Base-by-base conservation (phyloP, 2,797 vertebrate genomes). In the Clarias pachynema region DNA sequence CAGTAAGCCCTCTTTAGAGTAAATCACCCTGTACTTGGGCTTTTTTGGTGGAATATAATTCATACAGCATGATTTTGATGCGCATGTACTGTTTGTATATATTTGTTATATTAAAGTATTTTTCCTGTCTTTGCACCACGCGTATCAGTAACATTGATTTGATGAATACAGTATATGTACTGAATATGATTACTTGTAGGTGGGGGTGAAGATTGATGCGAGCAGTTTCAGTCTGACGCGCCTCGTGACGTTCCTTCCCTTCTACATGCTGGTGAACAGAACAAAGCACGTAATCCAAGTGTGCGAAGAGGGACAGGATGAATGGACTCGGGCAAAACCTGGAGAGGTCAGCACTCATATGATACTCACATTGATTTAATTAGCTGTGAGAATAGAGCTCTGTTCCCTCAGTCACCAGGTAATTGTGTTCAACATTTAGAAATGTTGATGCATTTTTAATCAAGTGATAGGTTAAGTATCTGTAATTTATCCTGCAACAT, bases 221-320 rank as follows among this genome's bases (percentile, higher is more conserved):
- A 98, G 96, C 95, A 99, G 97, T 91, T 99, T 99, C 94, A 99
- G 97, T 88, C 94, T 99, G 91, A 99, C 98, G 7, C 97, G 98
- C 89, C 96, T 99, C 84, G 98, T 99, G 87, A 97, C 96, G 81
- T 99, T 99, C 87, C 96, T 97, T 79, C 98, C 98, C 0, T 98
- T 98, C 93, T 97, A 97, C 92, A 96, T 96, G 95, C 94, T 99
- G 92, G 96, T 97, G 87, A 99, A 99, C 93, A 95, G 95, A 94
- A 99, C 97, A 90, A 97, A 95, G 86, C 96, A 97, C 80, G 92
- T 85, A 22, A 90, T 99, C 88, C 95, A 93, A 87, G 92, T 99
- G 86, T 93, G 96, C 84, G 97, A 98, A 92, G 96, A 96, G 66
- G 95, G 94, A 44, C 94, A 87, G 80, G 95, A 97, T 2, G 95